phyloP scores from a whole-genome alignment of 2,888 invertebrate genomes.

The Phragmatobia fuliginosa region DNA sequence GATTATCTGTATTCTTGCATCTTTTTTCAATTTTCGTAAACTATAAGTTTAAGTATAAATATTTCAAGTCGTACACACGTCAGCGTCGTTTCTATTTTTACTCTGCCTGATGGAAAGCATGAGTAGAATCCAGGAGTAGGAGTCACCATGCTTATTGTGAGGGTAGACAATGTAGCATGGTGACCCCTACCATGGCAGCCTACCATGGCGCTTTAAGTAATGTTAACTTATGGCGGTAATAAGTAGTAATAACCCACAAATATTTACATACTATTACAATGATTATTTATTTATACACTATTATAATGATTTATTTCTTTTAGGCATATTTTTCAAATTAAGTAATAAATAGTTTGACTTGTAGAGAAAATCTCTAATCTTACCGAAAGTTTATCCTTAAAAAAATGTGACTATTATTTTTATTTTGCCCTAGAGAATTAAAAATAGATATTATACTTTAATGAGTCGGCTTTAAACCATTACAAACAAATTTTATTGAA shows the following conservation, averaged over 20 bases:
- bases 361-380: neutral
- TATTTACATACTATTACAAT: neutral
- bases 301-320: neutral
- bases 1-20: too few species aligned
- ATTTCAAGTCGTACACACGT: neutral
- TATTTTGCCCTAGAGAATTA: neutral
- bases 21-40: neutral
- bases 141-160: too few species aligned
- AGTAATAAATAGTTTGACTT: neutral
- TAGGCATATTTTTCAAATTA: neutral
- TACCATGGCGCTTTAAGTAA: too few species aligned
- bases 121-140: too few species aligned
- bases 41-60: neutral
- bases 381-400: neutral
- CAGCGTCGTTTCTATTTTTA: neutral
- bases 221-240: neutral
- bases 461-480: neutral
- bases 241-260: neutral
- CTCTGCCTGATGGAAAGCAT: too few species aligned
- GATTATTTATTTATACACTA: too few species aligned
- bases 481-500: neutral
- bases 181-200: too few species aligned
- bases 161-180: too few species aligned
- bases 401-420: neutral
- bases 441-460: neutral